A percentile compares a stretch with the other conserved stretches of the same genome.
phyloP scores from a whole-genome alignment of 2,113 vertebrate species.

The Syngnathoides biaculeatus region DNA sequence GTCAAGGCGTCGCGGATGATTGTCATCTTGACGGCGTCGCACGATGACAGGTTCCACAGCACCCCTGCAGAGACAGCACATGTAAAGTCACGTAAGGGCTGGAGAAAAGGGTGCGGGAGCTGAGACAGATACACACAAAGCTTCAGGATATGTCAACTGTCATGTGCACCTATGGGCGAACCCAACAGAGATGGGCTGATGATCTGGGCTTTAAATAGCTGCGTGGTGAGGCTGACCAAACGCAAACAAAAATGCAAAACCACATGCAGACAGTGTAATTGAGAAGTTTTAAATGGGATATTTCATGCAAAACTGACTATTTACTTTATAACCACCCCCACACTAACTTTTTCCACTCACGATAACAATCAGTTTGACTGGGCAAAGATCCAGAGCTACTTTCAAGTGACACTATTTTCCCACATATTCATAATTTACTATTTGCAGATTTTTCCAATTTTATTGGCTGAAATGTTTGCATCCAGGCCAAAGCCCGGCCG shows the following conservation, averaged over 20 bases:
- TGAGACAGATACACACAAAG: conserved; percentile 16
- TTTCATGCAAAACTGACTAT: not conserved
- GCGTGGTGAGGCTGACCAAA: not conserved
- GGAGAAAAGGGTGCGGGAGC: not conserved
- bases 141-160: conserved; percentile 45
- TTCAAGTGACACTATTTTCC: too few species aligned
- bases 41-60: conserved; percentile 97
- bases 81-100: not conserved
- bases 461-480: too few species aligned
- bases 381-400: too few species aligned
- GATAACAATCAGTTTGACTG: too few species aligned
- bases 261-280: not conserved
- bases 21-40: conserved; percentile 95
- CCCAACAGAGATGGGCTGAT: not conserved
- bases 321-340: not conserved
- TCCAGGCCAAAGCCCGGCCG: too few species aligned
- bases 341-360: not conserved
- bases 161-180: conserved; percentile 27
- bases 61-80: conserved; percentile 75
- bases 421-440: too few species aligned
- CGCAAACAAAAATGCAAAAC: conserved; percentile 2
- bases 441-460: too few species aligned
- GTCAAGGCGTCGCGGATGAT: conserved; percentile 94
- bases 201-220: conserved; percentile 37
- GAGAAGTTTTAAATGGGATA: not conserved